Evolutionary conservation across 1,140 invertebrate genomes (phyloP).

Genomic region (Halyomorpha halys): DNA sequence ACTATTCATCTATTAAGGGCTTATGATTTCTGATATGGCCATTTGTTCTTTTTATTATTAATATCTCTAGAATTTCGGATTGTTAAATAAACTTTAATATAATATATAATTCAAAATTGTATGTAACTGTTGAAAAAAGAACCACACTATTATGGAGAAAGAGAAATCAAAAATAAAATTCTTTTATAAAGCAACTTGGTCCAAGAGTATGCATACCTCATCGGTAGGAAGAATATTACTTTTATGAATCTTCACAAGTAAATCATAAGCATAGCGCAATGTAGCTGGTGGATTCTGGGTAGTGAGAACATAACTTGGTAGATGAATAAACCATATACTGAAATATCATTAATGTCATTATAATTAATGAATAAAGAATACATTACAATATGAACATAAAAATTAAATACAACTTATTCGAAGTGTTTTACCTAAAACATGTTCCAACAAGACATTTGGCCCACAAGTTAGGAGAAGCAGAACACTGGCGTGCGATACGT

Average conservation of each 20-base stretch:
- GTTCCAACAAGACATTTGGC: constrained; percentile 79
- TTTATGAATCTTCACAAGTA: constrained; percentile 75
- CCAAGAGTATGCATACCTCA: constrained; percentile 52
- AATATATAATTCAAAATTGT: too few relatives aligned
- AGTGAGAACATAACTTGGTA: constrained; percentile 64
- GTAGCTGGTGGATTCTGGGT: constrained; percentile 57
- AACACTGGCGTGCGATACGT: constrained; percentile 68
- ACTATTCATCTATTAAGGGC: too few relatives aligned
- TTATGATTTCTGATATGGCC: too few relatives aligned
- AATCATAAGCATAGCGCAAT: constrained; percentile 72
- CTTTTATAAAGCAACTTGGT: not conserved
- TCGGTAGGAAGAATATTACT: constrained; percentile 71
- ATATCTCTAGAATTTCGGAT: too few relatives aligned
- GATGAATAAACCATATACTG: constrained; percentile 94
- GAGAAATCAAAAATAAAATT: too few relatives aligned
- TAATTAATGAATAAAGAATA: not conserved
- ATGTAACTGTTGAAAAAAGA: too few relatives aligned
- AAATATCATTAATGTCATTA: constrained; percentile 32
- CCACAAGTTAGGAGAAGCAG: constrained; percentile 69
- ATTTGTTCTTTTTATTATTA: too few relatives aligned
- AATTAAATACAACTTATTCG: not conserved
- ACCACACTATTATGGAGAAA: too few relatives aligned
- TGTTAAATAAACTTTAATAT: too few relatives aligned
- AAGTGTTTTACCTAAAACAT: constrained; percentile 49
- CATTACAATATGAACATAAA: too few relatives aligned